These are phyloP conservation scores for Pluvianellus socialis DNA, from an alignment of 2,113 vertebrate genomes.

Conservation along the genomic window DNA sequence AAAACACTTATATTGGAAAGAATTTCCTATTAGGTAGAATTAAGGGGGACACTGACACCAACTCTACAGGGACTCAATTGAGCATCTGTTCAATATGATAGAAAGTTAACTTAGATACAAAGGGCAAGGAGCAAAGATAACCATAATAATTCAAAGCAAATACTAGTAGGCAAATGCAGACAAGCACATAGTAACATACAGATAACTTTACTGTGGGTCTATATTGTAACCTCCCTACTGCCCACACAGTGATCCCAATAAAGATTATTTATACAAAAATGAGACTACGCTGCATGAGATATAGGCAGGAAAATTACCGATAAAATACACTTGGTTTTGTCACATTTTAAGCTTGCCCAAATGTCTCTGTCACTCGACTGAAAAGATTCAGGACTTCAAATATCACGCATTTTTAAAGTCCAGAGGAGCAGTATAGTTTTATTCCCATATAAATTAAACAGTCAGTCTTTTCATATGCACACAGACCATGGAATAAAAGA, in stretches of 20 bases:
- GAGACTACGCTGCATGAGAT: background rate
- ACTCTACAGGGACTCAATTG: background rate
- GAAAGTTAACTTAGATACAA: background rate
- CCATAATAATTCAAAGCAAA: background rate
- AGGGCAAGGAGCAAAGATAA: background rate
- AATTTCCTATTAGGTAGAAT: background rate
- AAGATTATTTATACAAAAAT: background rate
- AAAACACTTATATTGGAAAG: background rate
- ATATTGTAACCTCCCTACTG: background rate
- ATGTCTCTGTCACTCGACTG: background rate
- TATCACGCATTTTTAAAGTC: background rate
- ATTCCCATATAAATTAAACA: background rate
- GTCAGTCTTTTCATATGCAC: background rate
- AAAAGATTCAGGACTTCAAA: background rate
- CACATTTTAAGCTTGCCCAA: background rate
- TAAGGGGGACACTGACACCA: background rate
- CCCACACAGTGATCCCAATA: background rate
- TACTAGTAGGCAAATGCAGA: background rate
- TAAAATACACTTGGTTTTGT: background rate
- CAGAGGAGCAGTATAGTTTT: background rate
- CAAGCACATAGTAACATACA: background rate
- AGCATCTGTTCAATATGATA: background rate
- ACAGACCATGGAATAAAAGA: background rate
- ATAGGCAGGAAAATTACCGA: background rate
- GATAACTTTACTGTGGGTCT: background rate